phyloP scores from a whole-genome alignment of 2,888 invertebrate species.

The Catocala sponsa region DNA sequence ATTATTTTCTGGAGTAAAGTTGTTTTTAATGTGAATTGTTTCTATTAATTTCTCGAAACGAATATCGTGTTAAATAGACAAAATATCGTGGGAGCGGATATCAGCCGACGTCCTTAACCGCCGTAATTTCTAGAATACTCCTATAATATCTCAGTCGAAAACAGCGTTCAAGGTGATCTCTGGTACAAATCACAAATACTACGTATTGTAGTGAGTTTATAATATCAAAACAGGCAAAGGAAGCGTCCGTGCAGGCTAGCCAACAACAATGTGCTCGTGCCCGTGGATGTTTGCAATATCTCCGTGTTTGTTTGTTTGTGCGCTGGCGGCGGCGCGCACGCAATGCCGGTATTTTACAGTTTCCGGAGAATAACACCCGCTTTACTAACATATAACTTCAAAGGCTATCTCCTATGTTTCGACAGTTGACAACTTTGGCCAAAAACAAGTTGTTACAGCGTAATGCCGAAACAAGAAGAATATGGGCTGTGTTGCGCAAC shows the following conservation, averaged over 20 bases:
- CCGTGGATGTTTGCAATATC: constrained; percentile 53
- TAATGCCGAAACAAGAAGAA: constrained; percentile 44
- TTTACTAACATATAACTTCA: constrained; percentile 30
- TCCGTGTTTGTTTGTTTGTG: constrained; percentile 63
- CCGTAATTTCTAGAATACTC: constrained; percentile 39
- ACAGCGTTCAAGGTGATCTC: constrained; percentile 39
- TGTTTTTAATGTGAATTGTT: not conserved
- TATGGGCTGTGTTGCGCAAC: constrained; percentile 56
- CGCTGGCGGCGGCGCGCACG: constrained; percentile 59
- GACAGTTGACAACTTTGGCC: constrained; percentile 27
- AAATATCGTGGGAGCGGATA: not conserved
- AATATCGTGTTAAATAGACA: not conserved
- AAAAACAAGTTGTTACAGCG: constrained; percentile 53
- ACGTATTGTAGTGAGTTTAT: constrained; percentile 36
- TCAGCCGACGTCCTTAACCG: constrained; percentile 24
- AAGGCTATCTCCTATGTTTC: constrained; percentile 19
- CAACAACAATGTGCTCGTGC: constrained; percentile 57
- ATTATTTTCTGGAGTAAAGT: not conserved
- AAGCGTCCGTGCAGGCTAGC: constrained; percentile 45
- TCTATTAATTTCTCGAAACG: not conserved
- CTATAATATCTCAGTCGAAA: not conserved
- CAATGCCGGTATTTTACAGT: constrained; percentile 67
- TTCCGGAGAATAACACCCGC: constrained; percentile 57
- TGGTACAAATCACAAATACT: constrained; percentile 29
- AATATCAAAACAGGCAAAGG: constrained; percentile 61